phyloP scores from a whole-genome alignment of 2,888 invertebrate genomes.

The Tinea pellionella region DNA sequence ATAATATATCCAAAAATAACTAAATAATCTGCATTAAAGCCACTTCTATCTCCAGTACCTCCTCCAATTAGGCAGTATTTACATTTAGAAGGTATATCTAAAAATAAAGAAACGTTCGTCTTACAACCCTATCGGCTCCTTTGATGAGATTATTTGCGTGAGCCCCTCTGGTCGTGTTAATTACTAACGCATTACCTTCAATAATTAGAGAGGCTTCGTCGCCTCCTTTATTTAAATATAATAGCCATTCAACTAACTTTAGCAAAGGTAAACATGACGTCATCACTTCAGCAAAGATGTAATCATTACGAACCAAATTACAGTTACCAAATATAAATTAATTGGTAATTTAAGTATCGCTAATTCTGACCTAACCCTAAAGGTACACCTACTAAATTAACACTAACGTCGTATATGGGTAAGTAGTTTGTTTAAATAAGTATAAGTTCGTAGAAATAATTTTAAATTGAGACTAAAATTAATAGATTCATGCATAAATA shows the following conservation, averaged over 20 bases:
- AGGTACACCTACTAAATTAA: too few species aligned
- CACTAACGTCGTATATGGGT: too few species aligned
- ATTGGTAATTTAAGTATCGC: background rate
- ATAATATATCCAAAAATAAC: too few species aligned
- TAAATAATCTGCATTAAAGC: background rate
- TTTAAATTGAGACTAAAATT: too few species aligned
- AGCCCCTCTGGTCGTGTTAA: constrained; percentile 34
- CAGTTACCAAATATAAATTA: background rate
- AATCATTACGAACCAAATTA: background rate
- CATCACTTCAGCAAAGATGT: background rate
- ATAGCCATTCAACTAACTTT: background rate
- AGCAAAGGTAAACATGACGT: background rate
- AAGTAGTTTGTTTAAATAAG: too few species aligned
- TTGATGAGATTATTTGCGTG: constrained; percentile 18
- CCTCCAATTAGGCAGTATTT: constrained; percentile 2
- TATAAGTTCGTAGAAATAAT: too few species aligned
- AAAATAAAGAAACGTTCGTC: background rate
- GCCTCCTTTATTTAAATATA: constrained; percentile 20
- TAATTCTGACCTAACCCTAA: background rate
- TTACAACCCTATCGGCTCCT: constrained; percentile 9
- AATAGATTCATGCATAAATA: too few species aligned
- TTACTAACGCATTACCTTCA: constrained; percentile 33
- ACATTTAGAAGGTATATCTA: background rate
- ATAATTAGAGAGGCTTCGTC: constrained; percentile 28
- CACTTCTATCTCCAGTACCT: background rate